Percentiles rank a stretch among this genome's conserved stretches.
phyloP scores from a whole-genome alignment of 2,113 vertebrate species.

The Meleagris gallopavo region DNA sequence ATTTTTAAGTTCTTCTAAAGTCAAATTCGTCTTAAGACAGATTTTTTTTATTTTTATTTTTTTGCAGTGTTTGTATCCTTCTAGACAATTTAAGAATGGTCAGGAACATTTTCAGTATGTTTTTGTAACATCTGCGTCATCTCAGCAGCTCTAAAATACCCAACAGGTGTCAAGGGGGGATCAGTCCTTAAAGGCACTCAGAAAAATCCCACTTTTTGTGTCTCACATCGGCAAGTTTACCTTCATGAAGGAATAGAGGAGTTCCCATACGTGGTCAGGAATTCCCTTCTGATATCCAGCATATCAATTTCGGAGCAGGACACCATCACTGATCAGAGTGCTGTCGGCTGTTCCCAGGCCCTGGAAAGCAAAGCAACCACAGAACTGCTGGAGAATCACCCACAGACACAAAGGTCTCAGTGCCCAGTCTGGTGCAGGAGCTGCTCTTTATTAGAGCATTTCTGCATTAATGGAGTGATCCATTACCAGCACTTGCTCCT shows the following conservation, averaged over 20 bases:
- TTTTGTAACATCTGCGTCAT: neutral
- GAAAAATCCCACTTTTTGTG: neutral
- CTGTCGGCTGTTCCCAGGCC: conserved; percentile 92
- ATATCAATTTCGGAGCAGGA: conserved; percentile 93
- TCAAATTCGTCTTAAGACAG: neutral
- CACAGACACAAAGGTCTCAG: neutral
- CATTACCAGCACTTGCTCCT: neutral
- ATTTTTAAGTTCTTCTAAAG: neutral
- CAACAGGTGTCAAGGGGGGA: accelerated
- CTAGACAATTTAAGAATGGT: neutral
- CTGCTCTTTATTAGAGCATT: neutral
- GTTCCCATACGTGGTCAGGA: conserved; percentile 90
- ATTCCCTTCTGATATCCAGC: conserved; percentile 90
- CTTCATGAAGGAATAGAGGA: conserved; percentile 97
- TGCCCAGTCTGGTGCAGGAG: neutral
- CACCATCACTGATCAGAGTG: conserved; percentile 94
- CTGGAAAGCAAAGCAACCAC: conserved; percentile 58
- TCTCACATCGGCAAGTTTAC: conserved; percentile 62
- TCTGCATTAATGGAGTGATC: too few relatives aligned
- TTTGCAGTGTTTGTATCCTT: neutral
- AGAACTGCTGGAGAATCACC: neutral
- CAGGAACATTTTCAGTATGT: neutral
- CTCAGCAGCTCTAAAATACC: neutral
- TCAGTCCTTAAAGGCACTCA: neutral
- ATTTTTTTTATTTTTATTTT: too few relatives aligned